These are phyloP conservation scores for Tinamus major DNA, from an alignment of 2,797 vertebrate species.

Conservation along the genomic window DNA sequence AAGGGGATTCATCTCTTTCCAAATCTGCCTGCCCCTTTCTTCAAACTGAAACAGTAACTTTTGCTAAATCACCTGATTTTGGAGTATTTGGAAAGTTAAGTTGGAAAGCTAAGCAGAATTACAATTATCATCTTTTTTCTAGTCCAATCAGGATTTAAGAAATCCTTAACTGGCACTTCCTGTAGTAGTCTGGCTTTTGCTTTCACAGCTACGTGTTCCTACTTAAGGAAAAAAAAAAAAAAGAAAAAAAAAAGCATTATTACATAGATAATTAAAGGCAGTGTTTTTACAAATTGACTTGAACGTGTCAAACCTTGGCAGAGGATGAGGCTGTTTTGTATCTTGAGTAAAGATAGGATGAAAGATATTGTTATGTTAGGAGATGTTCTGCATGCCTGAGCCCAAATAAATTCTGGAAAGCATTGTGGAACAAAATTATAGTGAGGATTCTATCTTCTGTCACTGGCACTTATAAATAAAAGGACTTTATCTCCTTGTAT, in stretches of 20 bases:
- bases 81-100: background rate
- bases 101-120: background rate
- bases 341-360: background rate
- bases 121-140: background rate
- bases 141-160: background rate
- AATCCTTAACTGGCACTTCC: background rate
- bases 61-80: background rate
- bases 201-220: fast-evolving
- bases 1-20: too few species aligned
- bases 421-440: background rate
- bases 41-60: background rate
- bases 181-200: background rate
- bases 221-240: background rate
- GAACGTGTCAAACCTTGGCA: background rate
- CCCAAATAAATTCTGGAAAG: background rate
- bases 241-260: background rate
- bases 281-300: background rate
- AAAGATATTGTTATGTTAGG: background rate
- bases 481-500: background rate
- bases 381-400: background rate
- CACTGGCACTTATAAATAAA: background rate
- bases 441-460: background rate
- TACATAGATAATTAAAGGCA: background rate
- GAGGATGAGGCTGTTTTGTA: background rate
- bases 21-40: too few species aligned